Base-by-base conservation (phyloP, 1,140 invertebrate genomes). In the Leptoteleia sp. region DNA sequence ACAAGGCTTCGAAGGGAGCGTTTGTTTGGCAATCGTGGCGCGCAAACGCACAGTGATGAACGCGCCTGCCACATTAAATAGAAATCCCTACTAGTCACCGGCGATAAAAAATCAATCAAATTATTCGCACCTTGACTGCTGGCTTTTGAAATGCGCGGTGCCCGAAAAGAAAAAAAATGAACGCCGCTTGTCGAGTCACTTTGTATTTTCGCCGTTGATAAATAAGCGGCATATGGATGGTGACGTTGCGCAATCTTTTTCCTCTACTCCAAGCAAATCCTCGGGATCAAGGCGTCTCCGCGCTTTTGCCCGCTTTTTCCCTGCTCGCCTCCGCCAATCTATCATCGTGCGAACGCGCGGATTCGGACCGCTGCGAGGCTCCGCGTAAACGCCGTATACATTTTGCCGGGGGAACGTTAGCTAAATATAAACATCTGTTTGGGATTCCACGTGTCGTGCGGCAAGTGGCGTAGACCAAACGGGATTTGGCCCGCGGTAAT, bases 401-500 rank as follows among this genome's bases (percentile, higher is more conserved):
- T 75, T 50, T 72, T 22, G 27, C 22, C n/a, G 19, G 29, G 40
- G 33, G 15, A 55, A 29, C 71, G 43, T 65, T 78, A 43, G 50
- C 75, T 76, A 84, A 84, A 84, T 79, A 83, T 82, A 81, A 84
- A 84, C 82, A 84, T 83, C 79, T 81, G 85, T 85, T 84, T 79
- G 55, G 79, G 76, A 84, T 84, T 83, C 84, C 71, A 78, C 77
- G 79, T 85, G 76, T 82, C 79, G 75, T 68, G 48, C 42, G 62
- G 19, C 57, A 73, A 68, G 82, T 79, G 45, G 76, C 48, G 68
- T 67, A 72, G 68, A 80, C 67, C 65, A 76, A 81, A 62, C 43
- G 73, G 76, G 76, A 82, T 82, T 81, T 72, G 67, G 65, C 67
- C 70, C 62, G 52, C 40, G 42, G 81, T 83, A 83, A 84, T 82